Percentiles rank a stretch among this genome's conserved stretches.
Conservation (phyloP, 2,888 invertebrate genomes). For the Sipha maydis region DNA sequence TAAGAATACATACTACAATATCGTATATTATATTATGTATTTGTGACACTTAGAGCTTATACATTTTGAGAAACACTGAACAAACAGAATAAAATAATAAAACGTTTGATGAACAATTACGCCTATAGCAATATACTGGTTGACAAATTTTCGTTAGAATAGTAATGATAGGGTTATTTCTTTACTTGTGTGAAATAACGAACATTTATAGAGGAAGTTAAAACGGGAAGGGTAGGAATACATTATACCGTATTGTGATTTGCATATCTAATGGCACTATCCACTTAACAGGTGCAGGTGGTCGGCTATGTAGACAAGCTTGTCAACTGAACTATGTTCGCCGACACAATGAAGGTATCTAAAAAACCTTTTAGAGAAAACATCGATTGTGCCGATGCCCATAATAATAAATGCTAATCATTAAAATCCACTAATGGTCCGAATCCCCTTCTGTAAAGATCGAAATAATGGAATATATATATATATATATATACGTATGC, state of each 20-base stretch:
- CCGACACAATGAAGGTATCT: neutral
- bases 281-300: slow-evolving; percentile 39
- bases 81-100: no score
- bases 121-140: no score
- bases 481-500: no score
- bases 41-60: no score
- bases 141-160: no score
- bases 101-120: no score
- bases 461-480: neutral
- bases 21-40: no score
- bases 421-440: neutral
- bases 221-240: neutral
- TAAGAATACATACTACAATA: no score
- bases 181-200: neutral
- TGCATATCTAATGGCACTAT: slow-evolving; percentile 37
- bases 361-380: slow-evolving; percentile 25
- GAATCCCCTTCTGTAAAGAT: neutral
- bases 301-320: neutral
- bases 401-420: neutral
- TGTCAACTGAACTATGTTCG: slow-evolving; percentile 6
- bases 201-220: neutral
- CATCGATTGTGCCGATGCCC: neutral
- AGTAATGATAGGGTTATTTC: no score
- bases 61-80: no score
- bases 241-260: slow-evolving; percentile 5